phyloP scores from a whole-genome alignment of 1,140 invertebrate species.

The Lordiphosa stackelbergi region DNA sequence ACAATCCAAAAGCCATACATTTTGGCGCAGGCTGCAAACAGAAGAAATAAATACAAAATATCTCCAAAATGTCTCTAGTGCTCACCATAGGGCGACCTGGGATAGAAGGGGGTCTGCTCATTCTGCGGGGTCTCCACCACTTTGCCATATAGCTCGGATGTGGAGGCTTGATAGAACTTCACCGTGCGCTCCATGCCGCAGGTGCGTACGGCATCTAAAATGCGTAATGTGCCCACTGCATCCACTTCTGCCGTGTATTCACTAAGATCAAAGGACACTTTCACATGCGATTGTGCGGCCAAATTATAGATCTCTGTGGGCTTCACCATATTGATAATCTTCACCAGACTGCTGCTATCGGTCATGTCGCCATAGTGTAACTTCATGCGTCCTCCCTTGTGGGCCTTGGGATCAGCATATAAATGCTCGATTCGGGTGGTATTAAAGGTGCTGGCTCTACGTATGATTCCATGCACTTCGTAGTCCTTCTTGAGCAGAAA shows the following conservation, averaged over 20 bases:
- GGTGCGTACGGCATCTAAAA: conserved; percentile 97
- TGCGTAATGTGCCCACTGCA: conserved; percentile 95
- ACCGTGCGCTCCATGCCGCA: conserved; percentile 91
- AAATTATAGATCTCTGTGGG: conserved; percentile 99
- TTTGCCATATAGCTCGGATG: conserved; percentile 99
- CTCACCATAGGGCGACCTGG: conserved; percentile 98
- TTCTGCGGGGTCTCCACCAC: conserved; percentile 97
- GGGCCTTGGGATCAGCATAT: conserved; percentile 91
- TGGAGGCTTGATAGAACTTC: conserved; percentile 98
- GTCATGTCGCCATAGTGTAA: conserved; percentile 99
- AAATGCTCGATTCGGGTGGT: conserved; percentile 97
- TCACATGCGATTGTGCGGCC: conserved; percentile 99
- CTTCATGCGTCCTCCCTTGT: conserved; percentile 91
- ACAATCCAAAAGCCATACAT: conserved; percentile 99
- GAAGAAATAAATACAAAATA: neutral
- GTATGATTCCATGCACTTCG: conserved; percentile 96
- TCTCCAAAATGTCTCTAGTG: neutral
- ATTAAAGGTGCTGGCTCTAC: conserved; percentile 97
- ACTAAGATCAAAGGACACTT: conserved; percentile 97
- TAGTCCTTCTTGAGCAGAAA: conserved; percentile 96
- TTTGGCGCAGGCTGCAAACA: conserved; percentile 93
- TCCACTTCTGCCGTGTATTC: conserved; percentile 99
- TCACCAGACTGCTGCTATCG: conserved; percentile 97
- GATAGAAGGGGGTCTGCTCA: conserved; percentile 99
- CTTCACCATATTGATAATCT: conserved; percentile 91